Base-by-base conservation (phyloP, 1,140 invertebrate genomes). In the Pogonomyrmex barbatus region DNA sequence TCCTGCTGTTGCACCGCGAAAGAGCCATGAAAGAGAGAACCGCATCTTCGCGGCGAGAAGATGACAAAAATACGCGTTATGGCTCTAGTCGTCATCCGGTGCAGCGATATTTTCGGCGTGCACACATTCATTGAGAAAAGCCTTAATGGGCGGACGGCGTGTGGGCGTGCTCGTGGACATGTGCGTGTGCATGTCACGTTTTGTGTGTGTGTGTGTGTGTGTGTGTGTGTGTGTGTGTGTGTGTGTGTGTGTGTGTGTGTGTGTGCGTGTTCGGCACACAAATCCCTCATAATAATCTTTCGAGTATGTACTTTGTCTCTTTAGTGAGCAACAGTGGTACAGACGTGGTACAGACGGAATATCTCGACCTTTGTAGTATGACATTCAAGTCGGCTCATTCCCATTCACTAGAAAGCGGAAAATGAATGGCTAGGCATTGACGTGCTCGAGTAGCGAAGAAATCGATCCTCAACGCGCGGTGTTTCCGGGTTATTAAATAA, bases 21-120 rank as follows among this genome's bases (percentile, higher is more conserved):
- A 17, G 65, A 47, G 14, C 30, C 45, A 60, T 30, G 82, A 73
- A 60, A 86, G 50, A 79, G 56, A 54, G 68, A 24, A 63, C 47
- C 45, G 68, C 36, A 39, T 36, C 33, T 24, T 42, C 63, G 58
- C 12, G 56, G n/a, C 14, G 24, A 88, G 85, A 71, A 67, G 79
- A 90, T 84, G 90, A 91, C 89, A 87, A 91, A 91, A 91, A 91
- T 91, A 91, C 78, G 45, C 65, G 52, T 52, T 90, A 88, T 60
- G 75, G 45, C 67, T 83, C 82, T 47, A 56, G 58, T 60, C 87
- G 83, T 88, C 89, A 88, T 91, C 87, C 90, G 90, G 87, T 77
- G 42, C 12, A 47, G n/a, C 12, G 83, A 58, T 91, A 90, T 91
- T 91, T 90, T 88, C 58, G 87, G 90, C 78, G 30, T 82, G 60